These are phyloP conservation scores for Alethe castanea DNA, from an alignment of 2,113 vertebrate genomes.

Conservation along the genomic window DNA sequence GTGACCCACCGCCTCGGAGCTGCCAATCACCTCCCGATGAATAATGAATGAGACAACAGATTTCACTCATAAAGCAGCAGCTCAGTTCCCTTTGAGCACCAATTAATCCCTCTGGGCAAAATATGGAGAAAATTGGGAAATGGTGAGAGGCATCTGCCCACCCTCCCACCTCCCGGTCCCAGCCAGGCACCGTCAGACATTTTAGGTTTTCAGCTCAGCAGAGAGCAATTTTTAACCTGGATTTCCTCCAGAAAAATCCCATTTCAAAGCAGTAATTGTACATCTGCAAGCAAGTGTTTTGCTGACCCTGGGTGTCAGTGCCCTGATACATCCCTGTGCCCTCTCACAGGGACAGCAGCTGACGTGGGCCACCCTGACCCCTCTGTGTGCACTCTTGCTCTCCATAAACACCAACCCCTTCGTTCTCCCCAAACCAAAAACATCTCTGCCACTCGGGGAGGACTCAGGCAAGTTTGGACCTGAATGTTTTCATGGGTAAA, in stretches of 20 bases:
- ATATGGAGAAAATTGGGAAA: background rate
- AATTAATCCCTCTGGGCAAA: constrained; percentile 71
- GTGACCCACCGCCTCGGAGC: constrained; percentile 62
- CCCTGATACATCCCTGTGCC: background rate
- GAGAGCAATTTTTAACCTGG: background rate
- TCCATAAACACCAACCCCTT: fast-evolving
- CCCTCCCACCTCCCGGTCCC: background rate
- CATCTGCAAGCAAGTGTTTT: background rate
- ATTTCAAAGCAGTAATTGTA: background rate
- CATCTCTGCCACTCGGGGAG: background rate
- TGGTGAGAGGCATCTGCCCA: background rate
- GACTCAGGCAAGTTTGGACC: background rate
- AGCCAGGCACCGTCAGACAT: background rate
- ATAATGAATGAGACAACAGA: constrained; percentile 78
- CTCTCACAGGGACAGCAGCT: fast-evolving
- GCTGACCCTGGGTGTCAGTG: background rate
- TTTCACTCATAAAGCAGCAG: constrained; percentile 66
- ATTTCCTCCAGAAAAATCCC: background rate
- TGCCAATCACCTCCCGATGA: constrained; percentile 66
- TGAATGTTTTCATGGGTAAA: background rate
- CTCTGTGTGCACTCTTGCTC: fast-evolving
- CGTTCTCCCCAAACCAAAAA: background rate
- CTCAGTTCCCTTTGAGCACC: constrained; percentile 74
- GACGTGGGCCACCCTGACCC: fast-evolving
- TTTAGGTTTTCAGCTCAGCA: background rate